Base-by-base conservation (phyloP, 2,797 vertebrate genomes). In the Epinephelus awoara region DNA sequence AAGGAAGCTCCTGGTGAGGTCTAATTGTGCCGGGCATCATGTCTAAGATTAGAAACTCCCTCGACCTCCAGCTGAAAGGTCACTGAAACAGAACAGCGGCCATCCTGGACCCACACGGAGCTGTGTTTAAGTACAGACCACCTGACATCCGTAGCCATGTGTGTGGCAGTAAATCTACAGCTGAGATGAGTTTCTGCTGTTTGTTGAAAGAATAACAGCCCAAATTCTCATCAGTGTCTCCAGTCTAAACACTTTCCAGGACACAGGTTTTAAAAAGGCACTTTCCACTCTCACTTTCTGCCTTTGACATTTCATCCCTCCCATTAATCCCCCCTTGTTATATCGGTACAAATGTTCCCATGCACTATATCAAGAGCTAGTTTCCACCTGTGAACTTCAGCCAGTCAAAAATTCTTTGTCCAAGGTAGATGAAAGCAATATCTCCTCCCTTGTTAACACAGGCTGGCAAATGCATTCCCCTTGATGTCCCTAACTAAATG, bases 181-280 rank as follows among this genome's bases (percentile, higher is more conserved):
- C 91, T 76, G 85, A 85, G 92, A 87, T 77, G 80, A 91, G 82
- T 70, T 91, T 75, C 79, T 67, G 77, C 70, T 91, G 90, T 92
- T 94, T 94, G 93, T 94, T 92, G 91, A 93, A 91, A 93, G 87
- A 89, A 87, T 70, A 49, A 73, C 83, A 71, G 84, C 66, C 80
- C 61, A 63, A 82, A 85, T 91, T 89, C 86, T 92, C 88, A 86
- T 92, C 83, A 85, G 76, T 73, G 83, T 93, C 78, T 87, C 65
- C 25, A 93, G 91, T 80, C 91, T 93, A 92, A 93, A 93, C 91
- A 91, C 77, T 82, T 90, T 90, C 82, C 88, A 85, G 75, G 77
- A 84, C 82, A 58, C 61, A 66, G 80, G 86, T 85, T 91, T 90
- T 85, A 83, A 88, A 92, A 88, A 89, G 84, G 54, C 74, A 72